A percentile compares a stretch with the other conserved stretches of the same genome.
phyloP scores from a whole-genome alignment of 1,140 invertebrate genomes.

The Hormaphis cornu region DNA sequence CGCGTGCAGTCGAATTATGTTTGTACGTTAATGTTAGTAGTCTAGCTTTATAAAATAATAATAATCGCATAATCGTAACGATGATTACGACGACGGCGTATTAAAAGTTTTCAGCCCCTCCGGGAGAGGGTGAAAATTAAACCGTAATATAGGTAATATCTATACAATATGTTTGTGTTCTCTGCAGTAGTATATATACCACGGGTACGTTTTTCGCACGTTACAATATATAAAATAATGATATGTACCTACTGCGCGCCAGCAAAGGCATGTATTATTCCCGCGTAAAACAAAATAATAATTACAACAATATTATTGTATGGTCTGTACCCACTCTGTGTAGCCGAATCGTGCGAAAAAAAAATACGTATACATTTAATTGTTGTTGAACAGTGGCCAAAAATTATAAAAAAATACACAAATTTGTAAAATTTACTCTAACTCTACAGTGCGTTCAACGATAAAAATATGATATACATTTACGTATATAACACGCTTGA shows the following conservation, averaged over 20 bases:
- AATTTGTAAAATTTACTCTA: too few species aligned
- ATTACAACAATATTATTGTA: too few species aligned
- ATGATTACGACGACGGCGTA: neutral
- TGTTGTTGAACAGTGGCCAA: too few species aligned
- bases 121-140: conserved; percentile 27
- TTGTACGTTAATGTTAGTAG: neutral
- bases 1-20: conserved; percentile 29
- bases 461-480: too few species aligned
- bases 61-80: conserved; percentile 2
- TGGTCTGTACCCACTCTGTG: too few species aligned
- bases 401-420: too few species aligned
- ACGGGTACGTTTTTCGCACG: neutral
- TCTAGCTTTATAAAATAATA: neutral
- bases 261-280: neutral
- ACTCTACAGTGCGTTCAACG: too few species aligned
- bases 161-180: neutral
- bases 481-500: too few species aligned
- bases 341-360: too few species aligned
- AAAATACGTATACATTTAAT: too few species aligned
- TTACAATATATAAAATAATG: too few species aligned
- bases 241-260: neutral
- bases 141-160: neutral
- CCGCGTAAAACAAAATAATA: too few species aligned
- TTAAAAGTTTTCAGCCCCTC: neutral
- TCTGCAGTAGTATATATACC: neutral